Evolutionary conservation across 2,888 invertebrate species (phyloP).

Genomic region (Anodontia alba): DNA sequence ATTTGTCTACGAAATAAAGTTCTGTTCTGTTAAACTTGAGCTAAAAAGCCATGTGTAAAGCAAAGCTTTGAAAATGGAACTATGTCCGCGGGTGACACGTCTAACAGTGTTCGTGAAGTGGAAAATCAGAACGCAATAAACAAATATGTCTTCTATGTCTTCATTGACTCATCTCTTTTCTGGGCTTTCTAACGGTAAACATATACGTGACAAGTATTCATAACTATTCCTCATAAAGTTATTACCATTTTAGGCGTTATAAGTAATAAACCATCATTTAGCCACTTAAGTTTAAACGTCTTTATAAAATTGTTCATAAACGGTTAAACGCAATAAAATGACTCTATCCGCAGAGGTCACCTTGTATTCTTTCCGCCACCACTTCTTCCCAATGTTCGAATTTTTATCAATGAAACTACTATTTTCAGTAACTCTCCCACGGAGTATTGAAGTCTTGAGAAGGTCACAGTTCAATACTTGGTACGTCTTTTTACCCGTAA

Average conservation of each 20-base stretch:
- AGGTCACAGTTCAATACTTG: background rate
- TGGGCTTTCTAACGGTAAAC: too few species aligned
- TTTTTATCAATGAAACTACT: slow-evolving; percentile 12
- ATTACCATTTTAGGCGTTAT: background rate
- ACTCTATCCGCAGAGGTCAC: background rate
- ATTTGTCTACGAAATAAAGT: too few species aligned
- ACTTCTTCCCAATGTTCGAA: background rate
- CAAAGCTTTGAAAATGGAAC: too few species aligned
- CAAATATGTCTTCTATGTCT: too few species aligned
- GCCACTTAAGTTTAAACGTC: background rate
- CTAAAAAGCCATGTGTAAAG: too few species aligned
- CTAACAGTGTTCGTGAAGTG: too few species aligned
- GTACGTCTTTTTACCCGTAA: background rate
- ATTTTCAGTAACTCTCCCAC: slow-evolving; percentile 5
- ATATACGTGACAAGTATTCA: background rate
- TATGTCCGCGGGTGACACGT: too few species aligned
- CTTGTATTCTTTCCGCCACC: background rate
- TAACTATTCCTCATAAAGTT: background rate
- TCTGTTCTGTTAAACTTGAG: too few species aligned
- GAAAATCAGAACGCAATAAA: too few species aligned
- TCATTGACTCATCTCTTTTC: too few species aligned
- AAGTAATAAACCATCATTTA: background rate
- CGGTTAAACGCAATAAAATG: background rate
- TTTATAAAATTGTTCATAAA: background rate
- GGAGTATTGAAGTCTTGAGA: background rate